phyloP scores from a whole-genome alignment of 2,113 vertebrate genomes.

The Dermatemys mawii region DNA sequence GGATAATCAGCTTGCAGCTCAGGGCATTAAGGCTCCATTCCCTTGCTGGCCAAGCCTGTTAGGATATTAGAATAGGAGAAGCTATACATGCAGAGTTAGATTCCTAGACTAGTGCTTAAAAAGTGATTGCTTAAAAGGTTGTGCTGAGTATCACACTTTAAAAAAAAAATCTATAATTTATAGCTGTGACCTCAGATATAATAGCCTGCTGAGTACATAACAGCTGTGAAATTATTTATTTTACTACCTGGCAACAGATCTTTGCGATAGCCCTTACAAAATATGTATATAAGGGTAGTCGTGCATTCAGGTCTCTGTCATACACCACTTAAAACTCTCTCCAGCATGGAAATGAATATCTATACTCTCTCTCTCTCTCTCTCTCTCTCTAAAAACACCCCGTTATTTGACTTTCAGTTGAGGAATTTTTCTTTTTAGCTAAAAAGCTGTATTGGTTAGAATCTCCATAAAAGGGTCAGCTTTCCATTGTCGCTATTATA shows the following conservation, averaged over 20 bases:
- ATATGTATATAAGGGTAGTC: background rate
- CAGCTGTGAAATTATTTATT: background rate
- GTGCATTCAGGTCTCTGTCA: fast-evolving
- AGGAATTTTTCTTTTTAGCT: background rate
- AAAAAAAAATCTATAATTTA: background rate
- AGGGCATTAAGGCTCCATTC: background rate
- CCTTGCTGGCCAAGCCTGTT: fast-evolving
- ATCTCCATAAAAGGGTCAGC: background rate
- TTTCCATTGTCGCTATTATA: background rate
- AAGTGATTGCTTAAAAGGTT: background rate
- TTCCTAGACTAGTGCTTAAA: background rate
- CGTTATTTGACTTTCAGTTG: background rate
- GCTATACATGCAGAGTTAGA: fast-evolving
- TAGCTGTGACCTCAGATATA: background rate
- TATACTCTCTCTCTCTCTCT: too few species aligned
- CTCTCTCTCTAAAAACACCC: background rate
- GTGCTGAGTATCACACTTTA: background rate
- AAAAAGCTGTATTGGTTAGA: background rate
- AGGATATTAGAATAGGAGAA: background rate
- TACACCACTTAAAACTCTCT: fast-evolving
- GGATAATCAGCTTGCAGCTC: fast-evolving
- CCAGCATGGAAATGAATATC: fast-evolving
- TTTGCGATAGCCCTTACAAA: background rate
- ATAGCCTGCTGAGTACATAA: background rate
- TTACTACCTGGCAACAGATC: background rate